Percentiles rank a stretch among this genome's conserved stretches.
Evolutionary conservation across 1,140 invertebrate genomes (phyloP).

Genomic region (Brevipalpus yothersi): DNA sequence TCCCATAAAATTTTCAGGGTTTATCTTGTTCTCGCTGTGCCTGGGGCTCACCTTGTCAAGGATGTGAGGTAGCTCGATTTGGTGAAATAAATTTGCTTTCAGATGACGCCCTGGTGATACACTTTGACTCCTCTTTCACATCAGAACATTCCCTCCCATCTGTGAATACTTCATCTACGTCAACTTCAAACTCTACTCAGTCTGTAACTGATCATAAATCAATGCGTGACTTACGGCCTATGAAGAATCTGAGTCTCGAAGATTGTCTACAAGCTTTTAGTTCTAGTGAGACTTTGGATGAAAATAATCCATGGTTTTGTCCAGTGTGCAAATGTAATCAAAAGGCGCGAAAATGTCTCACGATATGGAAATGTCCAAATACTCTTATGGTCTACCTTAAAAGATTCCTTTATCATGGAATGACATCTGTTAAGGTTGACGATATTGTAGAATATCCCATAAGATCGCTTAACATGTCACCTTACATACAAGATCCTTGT

Average conservation of each 20-base stretch:
- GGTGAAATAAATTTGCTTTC: conserved; percentile 27
- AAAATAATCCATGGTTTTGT: conserved; percentile 34
- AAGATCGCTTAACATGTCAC: conserved; percentile 26
- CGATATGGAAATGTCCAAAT: conserved; percentile 39
- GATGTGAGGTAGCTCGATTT: conserved; percentile 28
- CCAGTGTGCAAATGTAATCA: conserved; percentile 37
- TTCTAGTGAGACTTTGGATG: not conserved
- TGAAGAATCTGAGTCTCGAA: conserved; percentile 30
- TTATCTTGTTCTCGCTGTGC: conserved; percentile 35
- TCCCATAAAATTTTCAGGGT: conserved; percentile 16
- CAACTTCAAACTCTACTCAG: not conserved
- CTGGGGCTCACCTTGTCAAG: conserved; percentile 30
- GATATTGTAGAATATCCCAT: conserved; percentile 38
- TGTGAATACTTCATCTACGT: conserved; percentile 10
- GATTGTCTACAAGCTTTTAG: conserved; percentile 41
- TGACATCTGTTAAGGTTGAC: conserved; percentile 38
- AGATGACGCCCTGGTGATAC: conserved; percentile 32
- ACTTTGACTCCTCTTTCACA: conserved; percentile 14
- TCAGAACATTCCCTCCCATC: not conserved
- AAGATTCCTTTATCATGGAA: conserved; percentile 41
- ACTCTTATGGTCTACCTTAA: conserved; percentile 44
- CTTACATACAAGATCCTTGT: conserved; percentile 20
- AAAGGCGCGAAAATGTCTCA: conserved; percentile 40
- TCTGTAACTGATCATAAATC: conserved; percentile 14
- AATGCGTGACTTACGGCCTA: conserved; percentile 16